These are phyloP conservation scores for Acipenser oxyrinchus DNA, from an alignment of 2,797 vertebrate species.

Conservation along the genomic window DNA sequence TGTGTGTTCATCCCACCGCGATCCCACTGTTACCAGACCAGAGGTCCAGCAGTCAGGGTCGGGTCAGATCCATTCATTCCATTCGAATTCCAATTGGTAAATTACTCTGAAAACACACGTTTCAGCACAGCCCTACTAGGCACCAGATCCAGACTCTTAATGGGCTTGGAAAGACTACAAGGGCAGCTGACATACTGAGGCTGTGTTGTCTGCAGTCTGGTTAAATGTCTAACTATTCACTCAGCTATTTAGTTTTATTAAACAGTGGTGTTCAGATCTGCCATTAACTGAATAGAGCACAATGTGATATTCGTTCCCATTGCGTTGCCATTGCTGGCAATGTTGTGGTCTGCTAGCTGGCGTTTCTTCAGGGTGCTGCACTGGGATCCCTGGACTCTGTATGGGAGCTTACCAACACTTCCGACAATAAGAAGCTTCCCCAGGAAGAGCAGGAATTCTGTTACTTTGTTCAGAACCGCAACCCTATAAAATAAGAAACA, in stretches of 20 bases:
- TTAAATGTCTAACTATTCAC: background rate
- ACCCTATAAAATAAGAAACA: conserved; percentile 57
- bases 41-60: background rate
- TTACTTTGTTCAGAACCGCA: conserved; percentile 88
- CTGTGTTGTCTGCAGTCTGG: too few species aligned
- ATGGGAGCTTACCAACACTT: conserved; percentile 72
- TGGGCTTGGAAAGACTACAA: too few species aligned
- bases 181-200: too few species aligned
- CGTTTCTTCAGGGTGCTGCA: background rate
- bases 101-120: too few species aligned
- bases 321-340: background rate
- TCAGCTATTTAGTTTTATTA: background rate
- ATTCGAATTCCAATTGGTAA: too few species aligned
- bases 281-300: background rate
- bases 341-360: too few species aligned
- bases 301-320: background rate
- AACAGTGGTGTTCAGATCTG: background rate
- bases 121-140: too few species aligned
- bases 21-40: background rate
- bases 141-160: too few species aligned
- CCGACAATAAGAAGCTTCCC: conserved; percentile 90
- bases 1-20: background rate
- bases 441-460: conserved; percentile 89
- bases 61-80: too few species aligned
- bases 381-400: too few species aligned